These are phyloP conservation scores for Amphipoea oculea DNA, from an alignment of 2,888 invertebrate genomes.

Conservation along the genomic window DNA sequence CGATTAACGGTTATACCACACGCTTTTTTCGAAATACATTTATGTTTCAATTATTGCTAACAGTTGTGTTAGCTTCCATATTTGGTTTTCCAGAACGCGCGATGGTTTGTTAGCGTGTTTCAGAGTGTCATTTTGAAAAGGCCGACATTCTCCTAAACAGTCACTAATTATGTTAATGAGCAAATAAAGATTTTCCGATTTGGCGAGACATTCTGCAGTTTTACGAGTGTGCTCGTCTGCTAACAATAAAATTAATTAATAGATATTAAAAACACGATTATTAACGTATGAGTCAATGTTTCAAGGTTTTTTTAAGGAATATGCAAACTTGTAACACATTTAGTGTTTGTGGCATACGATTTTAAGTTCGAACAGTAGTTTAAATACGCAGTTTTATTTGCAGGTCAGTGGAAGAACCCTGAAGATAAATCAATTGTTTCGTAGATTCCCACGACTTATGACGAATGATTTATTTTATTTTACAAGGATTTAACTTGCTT, in stretches of 20 bases:
- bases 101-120: constrained; percentile 38
- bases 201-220: constrained; percentile 19
- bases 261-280: constrained; percentile 14
- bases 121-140: constrained; percentile 33
- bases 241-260: constrained; percentile 17
- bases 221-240: constrained; percentile 22
- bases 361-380: neutral
- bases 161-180: constrained; percentile 44
- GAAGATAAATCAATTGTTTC: constrained; percentile 25
- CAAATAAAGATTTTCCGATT: constrained; percentile 56
- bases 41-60: constrained; percentile 80
- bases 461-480: neutral
- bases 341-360: constrained; percentile 13
- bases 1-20: constrained; percentile 76
- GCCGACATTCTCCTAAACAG: constrained; percentile 33
- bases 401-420: constrained; percentile 10
- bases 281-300: neutral
- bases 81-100: constrained; percentile 61
- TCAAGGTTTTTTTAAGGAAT: neutral
- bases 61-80: constrained; percentile 66
- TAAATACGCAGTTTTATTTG: constrained; percentile 3
- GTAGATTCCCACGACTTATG: neutral
- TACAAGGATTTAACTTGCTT: neutral
- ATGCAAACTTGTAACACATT: constrained; percentile 3
- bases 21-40: constrained; percentile 72